Evolutionary conservation across 2,113 vertebrate genomes (phyloP).

Genomic region (Grammomys surdaster): DNA sequence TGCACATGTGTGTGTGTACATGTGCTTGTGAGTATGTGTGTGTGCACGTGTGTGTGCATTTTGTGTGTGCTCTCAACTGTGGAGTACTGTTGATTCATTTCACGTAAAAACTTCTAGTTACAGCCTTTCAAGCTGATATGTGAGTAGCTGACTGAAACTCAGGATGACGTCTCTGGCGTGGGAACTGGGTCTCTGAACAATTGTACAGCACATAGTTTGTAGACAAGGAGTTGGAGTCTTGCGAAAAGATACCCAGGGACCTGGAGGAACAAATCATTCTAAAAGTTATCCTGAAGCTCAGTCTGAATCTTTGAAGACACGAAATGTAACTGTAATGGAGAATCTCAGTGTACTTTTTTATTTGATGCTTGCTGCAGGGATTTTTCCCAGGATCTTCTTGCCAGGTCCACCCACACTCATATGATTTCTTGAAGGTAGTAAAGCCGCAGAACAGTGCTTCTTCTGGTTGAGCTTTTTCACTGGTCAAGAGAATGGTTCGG

Average conservation of each 20-base stretch:
- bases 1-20: background rate
- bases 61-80: background rate
- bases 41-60: no score
- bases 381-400: background rate
- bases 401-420: background rate
- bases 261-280: background rate
- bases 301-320: background rate
- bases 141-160: no score
- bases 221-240: background rate
- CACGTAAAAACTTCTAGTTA: rapidly evolving
- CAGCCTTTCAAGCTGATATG: no score
- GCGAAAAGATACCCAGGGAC: background rate
- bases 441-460: background rate
- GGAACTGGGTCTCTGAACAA: background rate
- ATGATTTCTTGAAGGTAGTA: background rate
- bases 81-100: background rate
- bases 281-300: no score
- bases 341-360: no score
- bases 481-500: background rate
- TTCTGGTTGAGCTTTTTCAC: background rate
- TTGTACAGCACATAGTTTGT: background rate
- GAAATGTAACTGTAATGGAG: background rate
- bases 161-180: background rate
- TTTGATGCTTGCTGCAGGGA: background rate
- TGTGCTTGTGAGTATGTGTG: background rate